Conservation (phyloP, 1,140 invertebrate genomes). For the Lepeophtheirus salmonis region DNA sequence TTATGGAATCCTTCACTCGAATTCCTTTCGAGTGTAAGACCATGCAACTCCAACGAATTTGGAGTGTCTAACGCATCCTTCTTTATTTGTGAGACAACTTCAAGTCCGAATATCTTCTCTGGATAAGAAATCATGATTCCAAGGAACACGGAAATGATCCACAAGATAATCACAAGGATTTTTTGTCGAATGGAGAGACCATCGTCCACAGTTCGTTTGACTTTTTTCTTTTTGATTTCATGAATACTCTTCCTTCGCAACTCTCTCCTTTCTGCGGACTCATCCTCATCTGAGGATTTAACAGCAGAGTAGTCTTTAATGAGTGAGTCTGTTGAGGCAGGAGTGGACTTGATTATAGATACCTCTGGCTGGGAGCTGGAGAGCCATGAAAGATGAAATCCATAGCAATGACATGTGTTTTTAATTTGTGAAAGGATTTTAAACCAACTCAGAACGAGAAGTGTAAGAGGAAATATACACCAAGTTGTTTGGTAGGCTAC, state of each 20-base stretch:
- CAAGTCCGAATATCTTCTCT: conserved; percentile 2
- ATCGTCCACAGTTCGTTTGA: conserved; percentile 4
- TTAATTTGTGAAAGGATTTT: conserved; percentile 1
- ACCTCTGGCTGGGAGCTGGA: not conserved
- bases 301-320: not conserved
- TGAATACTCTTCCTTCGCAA: not conserved
- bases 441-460: conserved; percentile 1
- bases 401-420: not conserved
- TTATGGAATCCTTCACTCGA: too few relatives aligned
- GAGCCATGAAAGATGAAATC: not conserved
- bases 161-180: conserved; percentile 3
- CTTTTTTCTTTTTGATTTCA: too few relatives aligned
- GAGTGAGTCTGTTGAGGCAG: not conserved
- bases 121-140: conserved; percentile 7
- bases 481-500: conserved; percentile 10
- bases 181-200: conserved; percentile 8
- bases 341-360: not conserved
- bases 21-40: too few relatives aligned
- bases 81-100: not conserved
- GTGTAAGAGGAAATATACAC: conserved; percentile 13
- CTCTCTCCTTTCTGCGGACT: not conserved
- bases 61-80: not conserved
- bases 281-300: not conserved
- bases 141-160: conserved; percentile 5
- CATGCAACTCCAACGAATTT: too few relatives aligned